Conservation (phyloP, 2,113 vertebrate genomes). For the Theristicus caerulescens region DNA sequence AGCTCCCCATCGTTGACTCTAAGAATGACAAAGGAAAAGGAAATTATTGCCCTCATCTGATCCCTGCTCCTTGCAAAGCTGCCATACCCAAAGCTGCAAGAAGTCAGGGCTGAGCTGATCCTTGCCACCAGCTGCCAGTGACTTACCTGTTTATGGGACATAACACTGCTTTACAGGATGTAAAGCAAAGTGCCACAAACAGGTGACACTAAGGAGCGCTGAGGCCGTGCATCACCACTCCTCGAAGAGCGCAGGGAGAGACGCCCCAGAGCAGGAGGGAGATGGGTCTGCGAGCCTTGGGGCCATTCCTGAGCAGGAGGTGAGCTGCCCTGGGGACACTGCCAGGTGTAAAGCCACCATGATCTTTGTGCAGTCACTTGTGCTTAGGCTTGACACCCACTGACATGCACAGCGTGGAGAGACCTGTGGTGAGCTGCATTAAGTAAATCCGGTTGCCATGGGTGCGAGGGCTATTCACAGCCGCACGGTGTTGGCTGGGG, state of each 20-base stretch:
- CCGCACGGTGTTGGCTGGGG: background rate
- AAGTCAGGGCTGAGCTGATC: background rate
- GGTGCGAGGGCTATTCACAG: background rate
- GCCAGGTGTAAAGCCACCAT: background rate
- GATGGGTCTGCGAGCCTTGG: background rate
- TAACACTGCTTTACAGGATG: fast-evolving
- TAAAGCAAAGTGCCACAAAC: background rate
- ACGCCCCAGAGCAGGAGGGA: background rate
- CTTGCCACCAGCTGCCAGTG: background rate
- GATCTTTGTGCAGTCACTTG: background rate
- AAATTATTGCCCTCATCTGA: background rate
- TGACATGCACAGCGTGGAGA: background rate
- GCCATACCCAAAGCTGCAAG: background rate
- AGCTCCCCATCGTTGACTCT: background rate
- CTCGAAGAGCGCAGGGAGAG: background rate
- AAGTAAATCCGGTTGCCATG: background rate
- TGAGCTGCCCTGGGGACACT: fast-evolving
- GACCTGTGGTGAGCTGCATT: background rate
- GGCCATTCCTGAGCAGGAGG: background rate
- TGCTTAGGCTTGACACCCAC: background rate
- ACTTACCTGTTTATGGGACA: background rate
- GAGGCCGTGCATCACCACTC: background rate
- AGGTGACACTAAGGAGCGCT: background rate
- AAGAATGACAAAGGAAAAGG: background rate
- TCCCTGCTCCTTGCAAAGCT: background rate